Evolutionary conservation across 2,113 vertebrate genomes (phyloP).

Genomic region (Zootoca vivipara): DNA sequence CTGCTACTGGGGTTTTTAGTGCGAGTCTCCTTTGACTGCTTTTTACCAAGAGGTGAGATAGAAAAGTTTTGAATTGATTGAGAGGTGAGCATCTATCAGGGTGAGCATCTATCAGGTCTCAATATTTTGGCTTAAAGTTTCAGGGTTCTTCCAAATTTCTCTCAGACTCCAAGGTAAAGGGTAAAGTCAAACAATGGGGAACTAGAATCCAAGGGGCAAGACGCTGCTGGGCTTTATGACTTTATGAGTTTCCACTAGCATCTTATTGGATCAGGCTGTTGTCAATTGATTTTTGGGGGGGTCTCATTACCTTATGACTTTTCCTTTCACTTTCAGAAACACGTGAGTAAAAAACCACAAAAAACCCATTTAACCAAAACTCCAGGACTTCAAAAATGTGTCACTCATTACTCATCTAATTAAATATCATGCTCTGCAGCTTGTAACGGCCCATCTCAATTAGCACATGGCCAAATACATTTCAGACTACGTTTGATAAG

Average conservation of each 20-base stretch:
- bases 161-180: neutral
- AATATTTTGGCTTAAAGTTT: neutral
- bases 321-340: neutral
- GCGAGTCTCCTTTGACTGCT: too few relatives aligned
- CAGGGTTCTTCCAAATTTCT: neutral
- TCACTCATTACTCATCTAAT: constrained; percentile 26
- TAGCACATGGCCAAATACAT: constrained; percentile 13
- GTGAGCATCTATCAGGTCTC: neutral
- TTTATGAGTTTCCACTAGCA: neutral
- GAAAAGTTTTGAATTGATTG: too few relatives aligned
- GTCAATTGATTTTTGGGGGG: neutral
- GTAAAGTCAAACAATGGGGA: neutral
- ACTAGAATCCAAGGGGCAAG: neutral
- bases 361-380: constrained; percentile 8
- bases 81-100: neutral
- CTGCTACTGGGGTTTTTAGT: too few relatives aligned
- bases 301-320: neutral
- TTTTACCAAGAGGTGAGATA: too few relatives aligned
- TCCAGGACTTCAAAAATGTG: neutral
- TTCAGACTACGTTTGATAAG: neutral
- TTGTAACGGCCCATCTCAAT: constrained; percentile 19
- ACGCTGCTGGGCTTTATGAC: neutral
- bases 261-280: neutral
- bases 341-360: neutral
- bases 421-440: constrained; percentile 14